Percentiles rank a stretch among this genome's conserved stretches.
Conservation (phyloP, 2,888 invertebrate species). For the Himalopsyche kuldschensis region DNA sequence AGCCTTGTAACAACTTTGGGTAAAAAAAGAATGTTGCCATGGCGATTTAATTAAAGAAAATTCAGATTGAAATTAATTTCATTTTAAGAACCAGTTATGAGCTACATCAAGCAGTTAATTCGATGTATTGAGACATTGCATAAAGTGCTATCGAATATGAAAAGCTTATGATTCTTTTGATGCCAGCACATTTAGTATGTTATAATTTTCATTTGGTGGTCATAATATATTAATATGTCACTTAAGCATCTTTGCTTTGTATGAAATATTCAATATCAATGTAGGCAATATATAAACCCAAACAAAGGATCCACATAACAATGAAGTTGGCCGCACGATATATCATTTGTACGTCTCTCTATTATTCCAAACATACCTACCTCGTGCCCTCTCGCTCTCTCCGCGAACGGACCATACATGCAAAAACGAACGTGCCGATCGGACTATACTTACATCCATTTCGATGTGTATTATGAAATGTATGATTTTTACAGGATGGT, state of each 20-base stretch:
- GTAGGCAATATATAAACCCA: slow-evolving; percentile 28
- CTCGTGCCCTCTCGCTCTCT: slow-evolving; percentile 8
- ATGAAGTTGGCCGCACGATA: slow-evolving; percentile 23
- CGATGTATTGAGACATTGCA: too few species aligned
- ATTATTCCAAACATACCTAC: not conserved
- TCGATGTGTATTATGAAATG: not conserved
- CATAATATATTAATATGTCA: slow-evolving; percentile 33
- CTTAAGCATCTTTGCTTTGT: not conserved
- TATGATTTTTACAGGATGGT: not conserved
- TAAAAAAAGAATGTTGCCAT: too few species aligned
- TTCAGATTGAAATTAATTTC: too few species aligned
- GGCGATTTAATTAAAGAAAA: too few species aligned
- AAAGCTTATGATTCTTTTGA: too few species aligned
- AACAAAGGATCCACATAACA: slow-evolving; percentile 26
- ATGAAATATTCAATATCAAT: not conserved
- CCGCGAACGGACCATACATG: slow-evolving; percentile 16
- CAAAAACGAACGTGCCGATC: slow-evolving; percentile 22
- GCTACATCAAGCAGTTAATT: too few species aligned
- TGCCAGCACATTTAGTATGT: too few species aligned
- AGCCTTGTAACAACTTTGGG: too few species aligned
- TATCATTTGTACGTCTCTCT: slow-evolving; percentile 33
- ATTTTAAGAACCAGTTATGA: too few species aligned
- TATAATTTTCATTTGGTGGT: not conserved
- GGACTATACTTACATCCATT: slow-evolving; percentile 3
- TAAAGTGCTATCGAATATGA: too few species aligned